Percentiles rank a stretch among this genome's conserved stretches.
These are phyloP conservation scores for Ridgeia piscesae DNA, from an alignment of 1,140 invertebrate genomes.

Conservation along the genomic window DNA sequence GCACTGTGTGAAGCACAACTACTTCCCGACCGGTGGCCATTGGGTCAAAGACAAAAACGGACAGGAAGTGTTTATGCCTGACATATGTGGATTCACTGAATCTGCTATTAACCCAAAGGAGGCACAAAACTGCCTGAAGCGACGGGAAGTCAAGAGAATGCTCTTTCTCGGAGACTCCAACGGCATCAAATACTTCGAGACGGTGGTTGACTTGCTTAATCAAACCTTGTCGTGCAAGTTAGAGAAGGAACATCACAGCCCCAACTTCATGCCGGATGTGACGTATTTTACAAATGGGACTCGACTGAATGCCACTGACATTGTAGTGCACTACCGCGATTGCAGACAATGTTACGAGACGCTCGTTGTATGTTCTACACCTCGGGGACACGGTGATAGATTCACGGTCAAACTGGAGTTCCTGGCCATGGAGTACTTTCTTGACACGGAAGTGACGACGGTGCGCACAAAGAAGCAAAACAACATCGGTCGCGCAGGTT, in stretches of 20 bases:
- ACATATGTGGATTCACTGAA: not conserved
- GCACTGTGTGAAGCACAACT: no score
- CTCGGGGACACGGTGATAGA: not conserved
- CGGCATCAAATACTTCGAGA: not conserved
- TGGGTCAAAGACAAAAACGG: no score
- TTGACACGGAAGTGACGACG: not conserved
- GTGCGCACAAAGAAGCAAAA: not conserved
- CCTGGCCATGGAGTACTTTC: not conserved
- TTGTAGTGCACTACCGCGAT: not conserved
- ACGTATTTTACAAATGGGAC: not conserved
- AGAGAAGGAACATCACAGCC: not conserved
- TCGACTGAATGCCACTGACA: not conserved
- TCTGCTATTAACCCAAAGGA: not conserved
- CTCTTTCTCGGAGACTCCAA: not conserved
- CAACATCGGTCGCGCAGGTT: not conserved
- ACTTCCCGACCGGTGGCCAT: no score
- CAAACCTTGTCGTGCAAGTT: not conserved
- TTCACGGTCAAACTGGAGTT: not conserved
- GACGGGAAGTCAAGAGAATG: not conserved
- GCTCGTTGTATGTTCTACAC: not conserved
- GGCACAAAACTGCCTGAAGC: not conserved
- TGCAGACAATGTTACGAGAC: not conserved
- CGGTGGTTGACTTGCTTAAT: not conserved
- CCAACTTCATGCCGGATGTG: not conserved
- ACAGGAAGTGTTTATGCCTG: not conserved